Evolutionary conservation across 2,113 vertebrate genomes (phyloP).

Genomic region (Sinocyclocheilus anophthalmus): DNA sequence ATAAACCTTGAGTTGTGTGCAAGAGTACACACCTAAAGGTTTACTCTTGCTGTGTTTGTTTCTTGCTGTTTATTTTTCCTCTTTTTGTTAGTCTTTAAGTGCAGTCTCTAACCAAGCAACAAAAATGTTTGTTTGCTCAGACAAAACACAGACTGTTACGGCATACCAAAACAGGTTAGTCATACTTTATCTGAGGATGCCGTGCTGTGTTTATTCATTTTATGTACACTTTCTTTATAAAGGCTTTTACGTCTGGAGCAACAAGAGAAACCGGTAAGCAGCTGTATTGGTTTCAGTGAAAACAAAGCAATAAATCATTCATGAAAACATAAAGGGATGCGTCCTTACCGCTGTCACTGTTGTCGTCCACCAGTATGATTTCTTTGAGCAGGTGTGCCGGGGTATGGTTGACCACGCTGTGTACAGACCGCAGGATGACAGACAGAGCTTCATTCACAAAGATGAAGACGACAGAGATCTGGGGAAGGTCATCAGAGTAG

Average conservation of each 20-base stretch:
- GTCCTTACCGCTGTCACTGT: slow-evolving; percentile 90
- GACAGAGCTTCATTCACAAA: slow-evolving; percentile 97
- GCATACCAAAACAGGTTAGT: neutral
- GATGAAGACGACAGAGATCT: slow-evolving; percentile 97
- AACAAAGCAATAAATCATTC: slow-evolving; percentile 6
- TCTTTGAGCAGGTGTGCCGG: slow-evolving; percentile 93
- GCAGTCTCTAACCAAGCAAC: neutral
- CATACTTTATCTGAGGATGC: slow-evolving; percentile 4
- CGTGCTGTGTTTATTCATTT: neutral
- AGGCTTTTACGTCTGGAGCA: slow-evolving; percentile 33
- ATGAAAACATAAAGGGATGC: neutral
- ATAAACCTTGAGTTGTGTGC: slow-evolving; percentile 54
- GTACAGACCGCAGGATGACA: slow-evolving; percentile 94
- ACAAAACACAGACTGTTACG: neutral
- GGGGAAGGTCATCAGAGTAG: slow-evolving; percentile 85
- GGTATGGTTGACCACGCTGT: slow-evolving; percentile 97
- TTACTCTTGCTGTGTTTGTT: slow-evolving; percentile 22
- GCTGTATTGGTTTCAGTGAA: neutral
- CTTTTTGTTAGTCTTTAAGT: slow-evolving; percentile 28
- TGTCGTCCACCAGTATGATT: slow-evolving; percentile 96
- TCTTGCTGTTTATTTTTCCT: neutral
- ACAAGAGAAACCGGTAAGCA: neutral
- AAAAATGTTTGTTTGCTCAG: slow-evolving; percentile 4
- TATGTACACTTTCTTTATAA: slow-evolving; percentile 43
- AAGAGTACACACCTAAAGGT: slow-evolving; percentile 54